Base-by-base conservation (phyloP, 2,888 invertebrate species). In the Drosophila yooni region DNA sequence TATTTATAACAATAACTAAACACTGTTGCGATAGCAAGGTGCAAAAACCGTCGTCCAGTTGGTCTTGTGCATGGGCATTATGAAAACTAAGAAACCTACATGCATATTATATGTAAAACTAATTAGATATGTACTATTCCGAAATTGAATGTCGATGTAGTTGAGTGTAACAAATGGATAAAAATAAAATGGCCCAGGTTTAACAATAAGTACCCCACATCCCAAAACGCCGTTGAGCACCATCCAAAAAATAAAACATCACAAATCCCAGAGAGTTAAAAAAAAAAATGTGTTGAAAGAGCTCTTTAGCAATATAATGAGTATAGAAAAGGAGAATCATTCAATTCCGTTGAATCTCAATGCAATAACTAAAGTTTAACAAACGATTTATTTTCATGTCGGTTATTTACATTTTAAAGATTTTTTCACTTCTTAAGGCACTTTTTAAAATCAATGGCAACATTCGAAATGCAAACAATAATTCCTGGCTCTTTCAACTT, bases 81-180 rank as follows among this genome's bases (percentile, higher is more conserved):
- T 58, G 50, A 65, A 60, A 63, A 43, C 48, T 27, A 69, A 52
- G 34, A 61, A 65, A 64, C 21, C 57, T 48, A 48, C 53, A 67
- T 59, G 46, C 25, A 53, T 56, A 38, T 46, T n/a, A 73, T 68
- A 59, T 68, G 53, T 58, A 51, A 62, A 76, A 72, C 57, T 70
- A 69, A 83, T 76, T 83, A 85, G 75, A 84, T 83, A 81, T 83
- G 72, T 81, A 57, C 31, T 57, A 78, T 63, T 52, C 59, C 40
- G 52, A 75, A 81, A 70, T 74, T 75, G 66, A 74, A 67, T 65
- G 67, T 73, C 76, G 64, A 73, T 60, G 69, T 73, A 79, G 82
- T 82, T 76, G 73, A 79, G 56, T 69, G 63, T 57, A 67, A 67
- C 57, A 71, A 69, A 70, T 40, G 34, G 57, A 53, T 72, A 82